phyloP scores from a whole-genome alignment of 2,797 vertebrate species.

The Gallinago nigripennis region DNA sequence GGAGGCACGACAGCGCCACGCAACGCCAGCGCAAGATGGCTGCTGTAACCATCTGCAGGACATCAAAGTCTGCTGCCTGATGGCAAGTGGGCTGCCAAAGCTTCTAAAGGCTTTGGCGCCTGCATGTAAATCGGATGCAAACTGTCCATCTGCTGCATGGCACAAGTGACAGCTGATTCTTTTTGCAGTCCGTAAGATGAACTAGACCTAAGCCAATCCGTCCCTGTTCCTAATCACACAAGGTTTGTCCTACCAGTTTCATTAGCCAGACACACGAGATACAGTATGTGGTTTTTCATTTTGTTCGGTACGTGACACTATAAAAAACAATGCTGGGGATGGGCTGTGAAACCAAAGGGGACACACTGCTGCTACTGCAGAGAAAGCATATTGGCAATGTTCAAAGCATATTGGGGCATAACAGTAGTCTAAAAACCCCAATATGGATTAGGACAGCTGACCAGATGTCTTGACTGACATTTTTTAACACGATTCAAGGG shows the following conservation, averaged over 20 bases:
- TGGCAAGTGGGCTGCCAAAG: conserved; percentile 82
- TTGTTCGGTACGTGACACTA: conserved; percentile 74
- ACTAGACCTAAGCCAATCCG: conserved; percentile 81
- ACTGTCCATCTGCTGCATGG: conserved; percentile 87
- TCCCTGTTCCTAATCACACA: conserved; percentile 80
- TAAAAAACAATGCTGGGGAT: conserved; percentile 77
- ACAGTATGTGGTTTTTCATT: conserved; percentile 79
- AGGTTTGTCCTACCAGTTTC: conserved; percentile 81
- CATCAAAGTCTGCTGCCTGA: conserved; percentile 84
- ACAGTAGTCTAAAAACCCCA: conserved; percentile 83
- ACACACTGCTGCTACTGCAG: conserved; percentile 79
- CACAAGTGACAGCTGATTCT: conserved; percentile 85
- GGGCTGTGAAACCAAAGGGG: conserved; percentile 79
- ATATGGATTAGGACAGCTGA: conserved; percentile 85
- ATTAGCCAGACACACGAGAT: conserved; percentile 81
- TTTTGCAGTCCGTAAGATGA: conserved; percentile 84
- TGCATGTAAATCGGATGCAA: conserved; percentile 83
- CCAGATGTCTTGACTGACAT: conserved; percentile 86
- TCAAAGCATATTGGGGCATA: conserved; percentile 86
- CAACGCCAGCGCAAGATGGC: conserved; percentile 75
- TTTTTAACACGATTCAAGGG: conserved; percentile 80
- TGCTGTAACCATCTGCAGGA: conserved; percentile 81
- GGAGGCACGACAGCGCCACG: conserved; percentile 67
- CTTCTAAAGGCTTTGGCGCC: conserved; percentile 86
- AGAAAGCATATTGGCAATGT: conserved; percentile 86